Base-by-base conservation (phyloP, 2,888 invertebrate species). In the Emesis furor region DNA sequence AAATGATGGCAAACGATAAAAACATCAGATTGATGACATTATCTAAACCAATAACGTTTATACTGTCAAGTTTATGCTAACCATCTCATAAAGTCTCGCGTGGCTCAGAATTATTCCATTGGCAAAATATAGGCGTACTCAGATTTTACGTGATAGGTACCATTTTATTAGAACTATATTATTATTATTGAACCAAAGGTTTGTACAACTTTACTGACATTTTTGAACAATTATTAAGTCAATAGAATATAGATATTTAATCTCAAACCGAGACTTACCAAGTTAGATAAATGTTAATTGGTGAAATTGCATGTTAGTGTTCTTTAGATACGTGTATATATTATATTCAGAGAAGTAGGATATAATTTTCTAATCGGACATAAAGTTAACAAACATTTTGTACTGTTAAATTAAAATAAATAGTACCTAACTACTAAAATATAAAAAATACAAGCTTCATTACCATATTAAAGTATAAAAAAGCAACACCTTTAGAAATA, bases 221-320 rank as follows among this genome's bases (percentile, higher is more conserved):
- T 65, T 65, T 65, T 32, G 32, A 65, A 65, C 65, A 65, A 65
- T 65, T 65, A 65, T 65, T 65, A 65, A 32, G 65, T 65, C 65
- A 65, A 65, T 62, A 62, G 30, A 62, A 30, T 14, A 65, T 65
- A 51, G 14, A 51, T 51, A 51, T 51, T n/a, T 14, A 51, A 51
- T 51, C n/a, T n/a, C 51, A 51, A 51, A 51, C 51, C 12, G 51
- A 51, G 51, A 51, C 3, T 51, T n/a, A 51, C n/a, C 51, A 51
- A 51, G n/a, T 14, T 51, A 51, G 51, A 6, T 51, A 51, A n/a
- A 51, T 65, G 32, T 65, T 65, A 65, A 32, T 65, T 65, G 24
- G 30, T 65, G 65, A 65, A 62, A 30, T 12, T 32, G 51, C n/a
- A 51, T 51, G 51, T 51, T 51, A 51, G 51, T 5, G n/a, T 32